A percentile compares a stretch with the other conserved stretches of the same genome.
These are phyloP conservation scores for Bradypodion pumilum DNA, from an alignment of 2,797 vertebrate species.

Conservation along the genomic window DNA sequence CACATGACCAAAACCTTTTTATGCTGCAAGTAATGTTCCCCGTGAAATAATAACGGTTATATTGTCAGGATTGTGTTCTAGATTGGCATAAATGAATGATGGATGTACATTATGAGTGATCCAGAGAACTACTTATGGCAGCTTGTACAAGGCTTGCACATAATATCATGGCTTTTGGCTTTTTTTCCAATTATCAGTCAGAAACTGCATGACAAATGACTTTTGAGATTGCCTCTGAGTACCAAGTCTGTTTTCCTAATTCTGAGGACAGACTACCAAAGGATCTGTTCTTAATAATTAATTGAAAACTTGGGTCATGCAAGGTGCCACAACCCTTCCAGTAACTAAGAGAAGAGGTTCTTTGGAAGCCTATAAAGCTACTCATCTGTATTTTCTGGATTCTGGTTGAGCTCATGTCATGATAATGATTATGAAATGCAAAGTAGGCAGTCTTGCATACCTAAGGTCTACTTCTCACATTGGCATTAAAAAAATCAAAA, in stretches of 20 bases:
- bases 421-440: neutral
- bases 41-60: constrained; percentile 8
- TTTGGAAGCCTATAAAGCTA: neutral
- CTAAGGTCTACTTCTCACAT: neutral
- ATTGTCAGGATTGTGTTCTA: neutral
- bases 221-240: neutral
- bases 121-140: neutral
- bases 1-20: neutral
- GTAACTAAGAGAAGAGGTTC: neutral
- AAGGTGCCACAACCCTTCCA: no score
- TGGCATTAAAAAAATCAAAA: neutral
- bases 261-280: neutral
- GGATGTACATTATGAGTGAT: neutral
- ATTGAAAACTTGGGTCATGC: no score
- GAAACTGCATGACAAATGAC: neutral
- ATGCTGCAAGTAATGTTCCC: neutral
- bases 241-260: neutral
- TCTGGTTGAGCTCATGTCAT: neutral
- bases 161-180: neutral
- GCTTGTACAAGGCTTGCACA: neutral
- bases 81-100: neutral
- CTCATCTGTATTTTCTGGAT: neutral
- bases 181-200: neutral
- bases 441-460: neutral
- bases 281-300: neutral